Evolutionary conservation across 2,113 vertebrate species (phyloP).

Genomic region (Triplophysa siluroides): DNA sequence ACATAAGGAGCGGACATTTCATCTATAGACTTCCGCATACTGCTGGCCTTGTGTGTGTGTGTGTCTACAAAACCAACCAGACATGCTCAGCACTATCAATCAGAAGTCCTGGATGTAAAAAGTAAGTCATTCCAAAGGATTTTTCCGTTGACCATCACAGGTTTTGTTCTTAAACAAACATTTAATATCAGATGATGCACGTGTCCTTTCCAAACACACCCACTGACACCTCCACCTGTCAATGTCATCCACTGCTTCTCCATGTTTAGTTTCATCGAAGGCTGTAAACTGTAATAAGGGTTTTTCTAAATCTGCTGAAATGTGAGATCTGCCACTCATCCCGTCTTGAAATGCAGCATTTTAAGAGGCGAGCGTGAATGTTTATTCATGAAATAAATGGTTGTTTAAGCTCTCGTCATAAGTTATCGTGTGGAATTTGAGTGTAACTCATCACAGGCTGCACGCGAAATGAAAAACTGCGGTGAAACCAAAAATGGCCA

Average conservation of each 20-base stretch:
- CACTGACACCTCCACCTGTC: background rate
- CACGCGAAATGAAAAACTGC: background rate
- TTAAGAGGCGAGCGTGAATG: background rate
- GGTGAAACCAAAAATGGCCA: background rate
- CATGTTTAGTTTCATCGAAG: background rate
- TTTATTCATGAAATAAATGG: conserved; percentile 1
- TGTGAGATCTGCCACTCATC: background rate
- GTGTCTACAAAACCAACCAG: background rate
- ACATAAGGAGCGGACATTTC: conserved; percentile 21
- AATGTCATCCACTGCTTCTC: background rate
- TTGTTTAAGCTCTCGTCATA: conserved; percentile 9
- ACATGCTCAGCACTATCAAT: background rate
- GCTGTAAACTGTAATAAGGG: conserved; percentile 2
- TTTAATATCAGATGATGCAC: conserved; percentile 10
- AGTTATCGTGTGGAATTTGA: background rate
- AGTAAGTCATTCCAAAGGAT: background rate
- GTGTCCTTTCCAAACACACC: background rate
- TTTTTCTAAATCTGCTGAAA: conserved; percentile 10
- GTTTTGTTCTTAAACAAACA: conserved; percentile 13
- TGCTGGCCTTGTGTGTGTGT: background rate
- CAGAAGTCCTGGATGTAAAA: background rate
- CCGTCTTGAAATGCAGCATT: background rate
- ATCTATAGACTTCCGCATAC: conserved; percentile 26
- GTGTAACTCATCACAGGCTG: background rate
- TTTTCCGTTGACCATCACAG: background rate